Evolutionary conservation across 2,113 vertebrate species (phyloP).

Genomic region (Pelvicachromis taeniatus): DNA sequence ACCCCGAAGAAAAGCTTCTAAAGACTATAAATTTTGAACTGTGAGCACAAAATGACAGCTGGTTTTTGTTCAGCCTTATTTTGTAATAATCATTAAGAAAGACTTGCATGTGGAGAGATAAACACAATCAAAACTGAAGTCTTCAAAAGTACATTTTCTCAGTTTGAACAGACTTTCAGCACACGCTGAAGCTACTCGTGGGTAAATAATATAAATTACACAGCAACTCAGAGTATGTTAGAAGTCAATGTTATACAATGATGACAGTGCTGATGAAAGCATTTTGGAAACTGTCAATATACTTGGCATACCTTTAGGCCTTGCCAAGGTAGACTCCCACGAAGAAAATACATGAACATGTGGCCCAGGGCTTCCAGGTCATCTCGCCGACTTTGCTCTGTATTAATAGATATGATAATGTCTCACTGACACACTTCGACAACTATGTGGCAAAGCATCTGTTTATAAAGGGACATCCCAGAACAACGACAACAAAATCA

Average conservation of each 20-base stretch:
- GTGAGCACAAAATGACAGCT: not conserved
- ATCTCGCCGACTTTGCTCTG: slow-evolving; percentile 97
- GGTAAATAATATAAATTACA: not conserved
- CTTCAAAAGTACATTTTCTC: not conserved
- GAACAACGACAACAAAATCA: not conserved
- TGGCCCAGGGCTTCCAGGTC: slow-evolving; percentile 98
- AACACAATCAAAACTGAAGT: not conserved
- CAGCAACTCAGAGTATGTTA: not conserved
- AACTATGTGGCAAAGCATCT: not conserved
- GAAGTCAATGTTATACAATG: not conserved
- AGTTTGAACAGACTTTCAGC: not conserved
- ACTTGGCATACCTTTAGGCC: slow-evolving; percentile 86
- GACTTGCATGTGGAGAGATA: not conserved
- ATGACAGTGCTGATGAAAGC: not conserved
- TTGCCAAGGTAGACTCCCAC: slow-evolving; percentile 98
- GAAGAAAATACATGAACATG: slow-evolving; percentile 99
- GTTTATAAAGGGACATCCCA: not conserved
- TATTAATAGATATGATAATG: slow-evolving; percentile 23
- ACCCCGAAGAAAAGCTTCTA: not conserved
- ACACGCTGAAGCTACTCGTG: not conserved
- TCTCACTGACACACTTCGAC: not conserved
- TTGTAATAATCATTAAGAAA: not conserved
- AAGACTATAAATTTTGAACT: not conserved
- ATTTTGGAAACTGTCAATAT: not conserved
- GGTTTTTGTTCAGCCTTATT: not conserved